These are phyloP conservation scores for Dendrolimus houi DNA, from an alignment of 2,888 invertebrate species.

Conservation along the genomic window DNA sequence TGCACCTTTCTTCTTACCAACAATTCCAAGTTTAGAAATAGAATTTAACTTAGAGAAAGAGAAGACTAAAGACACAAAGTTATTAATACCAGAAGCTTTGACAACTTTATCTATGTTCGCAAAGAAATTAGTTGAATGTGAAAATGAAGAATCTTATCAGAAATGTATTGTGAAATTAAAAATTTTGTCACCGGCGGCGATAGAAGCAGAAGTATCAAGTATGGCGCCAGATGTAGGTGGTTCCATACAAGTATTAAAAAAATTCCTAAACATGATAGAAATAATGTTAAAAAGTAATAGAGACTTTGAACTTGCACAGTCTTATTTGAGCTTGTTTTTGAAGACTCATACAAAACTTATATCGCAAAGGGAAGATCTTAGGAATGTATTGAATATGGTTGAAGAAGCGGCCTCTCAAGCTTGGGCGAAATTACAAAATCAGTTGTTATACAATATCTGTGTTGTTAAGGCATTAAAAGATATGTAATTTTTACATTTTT, in stretches of 20 bases:
- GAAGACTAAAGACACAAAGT: slow-evolving; percentile 58
- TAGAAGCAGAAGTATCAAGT: slow-evolving; percentile 91
- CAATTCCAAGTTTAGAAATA: slow-evolving; percentile 87
- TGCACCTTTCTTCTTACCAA: slow-evolving; percentile 97
- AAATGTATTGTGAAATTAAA: slow-evolving; percentile 79
- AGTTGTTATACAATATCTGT: slow-evolving; percentile 84
- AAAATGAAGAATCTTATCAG: slow-evolving; percentile 66
- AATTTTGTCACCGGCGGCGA: slow-evolving; percentile 85
- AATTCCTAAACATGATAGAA: slow-evolving; percentile 86
- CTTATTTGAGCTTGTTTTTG: slow-evolving; percentile 91
- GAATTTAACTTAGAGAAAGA: slow-evolving; percentile 84
- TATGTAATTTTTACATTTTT: slow-evolving; percentile 45
- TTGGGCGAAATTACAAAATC: slow-evolving; percentile 82
- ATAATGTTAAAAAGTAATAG: slow-evolving; percentile 83
- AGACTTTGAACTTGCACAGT: slow-evolving; percentile 93
- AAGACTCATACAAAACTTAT: slow-evolving; percentile 84
- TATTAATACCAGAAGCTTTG: slow-evolving; percentile 75
- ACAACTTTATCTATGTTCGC: slow-evolving; percentile 83
- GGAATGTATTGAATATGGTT: slow-evolving; percentile 71
- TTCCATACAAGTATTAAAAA: slow-evolving; percentile 81
- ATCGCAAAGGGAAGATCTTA: slow-evolving; percentile 70
- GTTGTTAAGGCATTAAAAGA: slow-evolving; percentile 85
- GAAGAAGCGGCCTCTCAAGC: slow-evolving; percentile 75
- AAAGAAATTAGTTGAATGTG: slow-evolving; percentile 74
- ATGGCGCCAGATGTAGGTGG: slow-evolving; percentile 86